Evolutionary conservation across 2,888 invertebrate species (phyloP).

Genomic region (Lasioglossum figueresi): DNA sequence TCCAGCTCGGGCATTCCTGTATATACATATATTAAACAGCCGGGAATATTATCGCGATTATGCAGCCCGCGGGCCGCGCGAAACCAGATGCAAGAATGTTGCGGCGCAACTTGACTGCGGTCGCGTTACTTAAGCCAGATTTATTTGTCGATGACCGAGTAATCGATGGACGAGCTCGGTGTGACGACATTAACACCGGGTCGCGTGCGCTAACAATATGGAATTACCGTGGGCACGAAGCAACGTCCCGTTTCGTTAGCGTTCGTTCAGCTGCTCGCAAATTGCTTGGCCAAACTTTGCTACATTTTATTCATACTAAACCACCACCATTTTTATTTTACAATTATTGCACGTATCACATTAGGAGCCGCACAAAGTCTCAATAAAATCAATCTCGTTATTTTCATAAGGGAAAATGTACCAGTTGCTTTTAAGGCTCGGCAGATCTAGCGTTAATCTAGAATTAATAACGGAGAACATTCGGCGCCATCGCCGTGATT

Average conservation of each 20-base stretch:
- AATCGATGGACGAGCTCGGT: constrained; percentile 34
- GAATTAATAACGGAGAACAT: neutral
- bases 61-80: constrained; percentile 10
- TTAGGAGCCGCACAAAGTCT: too few relatives aligned
- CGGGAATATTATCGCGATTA: constrained; percentile 42
- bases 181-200: constrained; percentile 21
- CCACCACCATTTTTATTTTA: too few relatives aligned
- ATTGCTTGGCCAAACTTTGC: neutral
- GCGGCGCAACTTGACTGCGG: constrained; percentile 32
- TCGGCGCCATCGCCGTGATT: neutral
- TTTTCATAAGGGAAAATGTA: too few relatives aligned
- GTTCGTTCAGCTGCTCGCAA: neutral
- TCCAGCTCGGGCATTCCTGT: neutral
- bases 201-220: constrained; percentile 17
- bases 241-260: constrained; percentile 7
- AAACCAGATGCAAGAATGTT: constrained; percentile 45
- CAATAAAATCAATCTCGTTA: too few relatives aligned
- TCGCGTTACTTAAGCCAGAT: constrained; percentile 38
- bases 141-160: constrained; percentile 38
- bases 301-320: too few relatives aligned
- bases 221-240: constrained; percentile 27
- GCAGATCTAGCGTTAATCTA: too few relatives aligned
- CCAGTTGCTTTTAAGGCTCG: too few relatives aligned
- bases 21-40: constrained; percentile 12
- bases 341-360: too few relatives aligned